Conservation (phyloP, 2,113 vertebrate species). For the Harpagus bidentatus region DNA sequence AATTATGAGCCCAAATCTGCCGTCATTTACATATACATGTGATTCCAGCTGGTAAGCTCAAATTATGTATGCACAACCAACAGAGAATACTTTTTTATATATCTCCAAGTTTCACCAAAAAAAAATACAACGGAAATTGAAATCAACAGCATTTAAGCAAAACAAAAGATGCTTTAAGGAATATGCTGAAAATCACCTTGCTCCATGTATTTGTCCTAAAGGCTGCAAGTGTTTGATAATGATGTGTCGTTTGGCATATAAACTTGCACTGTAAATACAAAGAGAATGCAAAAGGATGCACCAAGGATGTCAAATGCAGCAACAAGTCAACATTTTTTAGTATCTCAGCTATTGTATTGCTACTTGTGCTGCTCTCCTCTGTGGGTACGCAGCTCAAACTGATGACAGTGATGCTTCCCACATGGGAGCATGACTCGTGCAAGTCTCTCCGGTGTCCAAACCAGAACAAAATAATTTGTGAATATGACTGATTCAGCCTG, state of each 20-base stretch:
- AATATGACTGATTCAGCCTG: not conserved
- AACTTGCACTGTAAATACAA: not conserved
- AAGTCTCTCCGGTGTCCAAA: not conserved
- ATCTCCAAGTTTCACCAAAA: conserved; percentile 12
- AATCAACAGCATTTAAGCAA: not conserved
- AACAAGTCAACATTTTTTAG: not conserved
- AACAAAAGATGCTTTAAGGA: not conserved
- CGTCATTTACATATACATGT: conserved; percentile 34
- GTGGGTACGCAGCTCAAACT: not conserved
- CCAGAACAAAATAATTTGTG: not conserved
- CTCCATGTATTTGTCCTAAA: not conserved
- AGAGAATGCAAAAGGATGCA: not conserved
- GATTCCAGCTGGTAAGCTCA: conserved; percentile 51
- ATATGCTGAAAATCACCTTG: not conserved
- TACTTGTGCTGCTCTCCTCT: not conserved
- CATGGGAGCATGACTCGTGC: not conserved
- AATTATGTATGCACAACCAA: conserved; percentile 42
- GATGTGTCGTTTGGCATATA: not conserved
- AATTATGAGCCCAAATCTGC: conserved; percentile 54
- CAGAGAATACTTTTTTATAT: conserved; percentile 14
- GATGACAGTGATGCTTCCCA: not conserved
- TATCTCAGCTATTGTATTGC: not conserved
- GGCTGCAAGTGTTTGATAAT: not conserved
- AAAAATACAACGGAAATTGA: conserved; percentile 23
- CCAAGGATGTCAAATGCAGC: not conserved